These are phyloP conservation scores for Lycodopsis pacificus DNA, from an alignment of 2,797 vertebrate genomes.

Conservation along the genomic window DNA sequence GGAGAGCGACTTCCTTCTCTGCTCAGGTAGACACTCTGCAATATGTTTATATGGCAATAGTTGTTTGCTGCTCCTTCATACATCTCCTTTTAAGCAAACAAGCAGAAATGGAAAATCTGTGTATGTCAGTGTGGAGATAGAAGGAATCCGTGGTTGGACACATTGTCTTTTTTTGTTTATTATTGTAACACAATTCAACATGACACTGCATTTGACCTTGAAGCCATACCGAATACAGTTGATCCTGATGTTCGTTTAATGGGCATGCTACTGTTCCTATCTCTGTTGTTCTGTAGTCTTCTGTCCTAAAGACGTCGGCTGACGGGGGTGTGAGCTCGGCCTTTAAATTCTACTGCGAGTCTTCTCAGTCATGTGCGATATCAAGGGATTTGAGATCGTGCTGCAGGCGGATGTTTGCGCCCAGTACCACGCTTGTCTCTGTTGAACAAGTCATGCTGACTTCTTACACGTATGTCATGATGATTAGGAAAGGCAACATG, in stretches of 20 bases:
- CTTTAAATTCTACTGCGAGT: neutral
- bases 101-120: neutral
- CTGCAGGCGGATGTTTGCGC: neutral
- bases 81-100: neutral
- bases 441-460: neutral
- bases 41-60: neutral
- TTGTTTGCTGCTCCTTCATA: too few species aligned
- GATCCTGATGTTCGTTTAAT: slow-evolving; percentile 36
- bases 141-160: neutral
- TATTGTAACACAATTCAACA: neutral
- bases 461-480: neutral
- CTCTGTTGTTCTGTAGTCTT: slow-evolving; percentile 32
- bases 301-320: slow-evolving; percentile 26
- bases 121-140: neutral
- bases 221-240: slow-evolving; percentile 37
- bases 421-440: neutral
- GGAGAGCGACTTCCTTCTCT: neutral
- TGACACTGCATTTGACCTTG: neutral
- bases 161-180: neutral
- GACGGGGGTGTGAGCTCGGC: neutral
- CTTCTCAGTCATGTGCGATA: neutral
- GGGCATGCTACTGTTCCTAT: slow-evolving; percentile 23
- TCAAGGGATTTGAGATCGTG: neutral
- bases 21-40: neutral
- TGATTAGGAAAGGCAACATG: neutral